Evolutionary conservation across 2,113 vertebrate genomes (phyloP).

Genomic region (Tetraodon nigroviridis): DNA sequence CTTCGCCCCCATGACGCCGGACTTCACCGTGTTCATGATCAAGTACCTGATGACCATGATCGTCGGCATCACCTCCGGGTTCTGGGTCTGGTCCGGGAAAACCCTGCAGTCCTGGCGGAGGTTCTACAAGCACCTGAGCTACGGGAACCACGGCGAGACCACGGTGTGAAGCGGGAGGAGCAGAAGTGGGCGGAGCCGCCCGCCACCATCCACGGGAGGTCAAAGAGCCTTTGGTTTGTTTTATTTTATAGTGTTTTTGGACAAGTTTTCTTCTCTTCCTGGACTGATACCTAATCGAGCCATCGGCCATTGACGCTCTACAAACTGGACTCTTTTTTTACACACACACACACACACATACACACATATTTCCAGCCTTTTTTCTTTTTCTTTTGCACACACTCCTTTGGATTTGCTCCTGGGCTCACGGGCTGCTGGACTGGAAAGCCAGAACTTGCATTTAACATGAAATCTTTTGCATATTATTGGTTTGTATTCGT

Average conservation of each 20-base stretch:
- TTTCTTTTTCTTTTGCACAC: conserved; percentile 32
- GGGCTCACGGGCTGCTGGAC: conserved; percentile 23
- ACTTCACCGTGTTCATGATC: conserved; percentile 98
- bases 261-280: conserved; percentile 25
- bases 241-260: conserved; percentile 33
- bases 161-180: conserved; percentile 79
- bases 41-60: conserved; percentile 99
- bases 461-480: conserved; percentile 27
- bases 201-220: conserved; percentile 37
- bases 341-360: not conserved
- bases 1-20: conserved; percentile 90
- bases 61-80: conserved; percentile 97
- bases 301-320: conserved; percentile 25
- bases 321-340: conserved; percentile 29
- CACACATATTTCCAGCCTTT: not conserved
- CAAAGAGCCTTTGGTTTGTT: conserved; percentile 61
- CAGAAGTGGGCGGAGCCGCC: conserved; percentile 2
- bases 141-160: conserved; percentile 92
- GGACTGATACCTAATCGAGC: conserved; percentile 14
- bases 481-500: conserved; percentile 49
- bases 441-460: conserved; percentile 41
- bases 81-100: conserved; percentile 99
- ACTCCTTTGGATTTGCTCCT: conserved; percentile 19
- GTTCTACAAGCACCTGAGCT: conserved; percentile 93
- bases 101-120: conserved; percentile 95